Conservation (phyloP, 1,140 invertebrate species). For the Hyles vespertilio region DNA sequence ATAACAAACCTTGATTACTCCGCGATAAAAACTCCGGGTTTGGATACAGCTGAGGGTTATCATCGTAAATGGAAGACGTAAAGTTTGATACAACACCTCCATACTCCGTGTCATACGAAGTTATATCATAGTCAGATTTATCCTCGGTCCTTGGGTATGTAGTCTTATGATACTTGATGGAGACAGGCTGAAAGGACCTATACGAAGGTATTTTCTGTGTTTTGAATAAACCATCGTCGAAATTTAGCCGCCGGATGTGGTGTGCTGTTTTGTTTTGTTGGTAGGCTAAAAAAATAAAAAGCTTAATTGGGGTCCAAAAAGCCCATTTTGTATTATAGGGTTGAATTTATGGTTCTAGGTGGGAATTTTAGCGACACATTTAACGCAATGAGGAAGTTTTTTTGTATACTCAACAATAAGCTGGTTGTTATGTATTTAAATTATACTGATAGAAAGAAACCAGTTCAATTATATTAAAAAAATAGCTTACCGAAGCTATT, state of each 20-base stretch:
- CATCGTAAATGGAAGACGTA: conserved; percentile 65
- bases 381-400: not conserved
- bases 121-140: conserved; percentile 57
- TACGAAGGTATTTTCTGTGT: conserved; percentile 50
- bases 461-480: not conserved
- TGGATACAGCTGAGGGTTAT: conserved; percentile 65
- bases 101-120: conserved; percentile 61
- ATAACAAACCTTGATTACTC: conserved; percentile 48
- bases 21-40: conserved; percentile 57
- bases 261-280: conserved; percentile 55
- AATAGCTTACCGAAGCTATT: conserved; percentile 11
- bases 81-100: conserved; percentile 63
- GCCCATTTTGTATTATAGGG: too few relatives aligned
- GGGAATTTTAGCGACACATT: too few relatives aligned
- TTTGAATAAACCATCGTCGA: conserved; percentile 45
- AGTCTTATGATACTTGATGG: conserved; percentile 51
- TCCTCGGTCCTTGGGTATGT: conserved; percentile 52
- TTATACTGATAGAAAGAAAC: too few relatives aligned
- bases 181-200: conserved; percentile 56
- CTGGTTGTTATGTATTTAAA: too few relatives aligned
- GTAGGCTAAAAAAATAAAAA: conserved; percentile 35
- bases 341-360: too few relatives aligned
- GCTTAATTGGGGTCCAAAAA: too few relatives aligned
- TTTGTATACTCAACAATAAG: not conserved
- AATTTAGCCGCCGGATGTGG: conserved; percentile 42